A percentile compares a stretch with the other conserved stretches of the same genome.
These are phyloP conservation scores for Eriosoma lanigerum DNA, from an alignment of 1,140 invertebrate genomes.

Conservation along the genomic window DNA sequence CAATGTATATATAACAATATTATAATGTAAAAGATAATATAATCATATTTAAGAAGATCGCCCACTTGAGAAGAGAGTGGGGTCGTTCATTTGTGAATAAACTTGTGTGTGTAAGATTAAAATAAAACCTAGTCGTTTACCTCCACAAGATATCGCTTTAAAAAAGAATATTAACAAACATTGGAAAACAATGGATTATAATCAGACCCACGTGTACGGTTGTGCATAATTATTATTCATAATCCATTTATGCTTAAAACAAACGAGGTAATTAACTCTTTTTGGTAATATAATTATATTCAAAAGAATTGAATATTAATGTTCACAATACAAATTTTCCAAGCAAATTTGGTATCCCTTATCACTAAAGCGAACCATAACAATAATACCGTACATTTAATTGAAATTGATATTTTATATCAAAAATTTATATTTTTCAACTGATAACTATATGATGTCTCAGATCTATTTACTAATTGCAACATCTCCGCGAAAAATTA, in stretches of 20 bases:
- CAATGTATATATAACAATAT: background rate
- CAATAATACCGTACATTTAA: too few relatives aligned
- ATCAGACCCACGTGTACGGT: constrained; percentile 35
- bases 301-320: background rate
- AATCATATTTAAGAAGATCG: constrained; percentile 12
- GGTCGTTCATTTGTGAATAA: constrained; percentile 14
- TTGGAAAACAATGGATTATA: constrained; percentile 42
- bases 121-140: constrained; percentile 4
- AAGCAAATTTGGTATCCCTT: background rate
- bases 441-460: too few relatives aligned
- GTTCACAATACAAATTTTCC: background rate
- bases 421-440: too few relatives aligned
- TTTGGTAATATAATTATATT: background rate
- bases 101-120: background rate
- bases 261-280: constrained; percentile 35
- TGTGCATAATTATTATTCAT: constrained; percentile 29
- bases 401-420: too few relatives aligned
- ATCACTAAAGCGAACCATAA: too few relatives aligned
- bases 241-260: background rate
- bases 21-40: background rate
- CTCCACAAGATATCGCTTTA: background rate
- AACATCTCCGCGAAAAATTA: too few relatives aligned
- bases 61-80: constrained; percentile 20
- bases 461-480: too few relatives aligned
- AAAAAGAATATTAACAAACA: constrained; percentile 10